Percentiles rank a stretch among this genome's conserved stretches.
Evolutionary conservation across 2,888 invertebrate genomes (phyloP).

Genomic region (Cylloceria caligata): DNA sequence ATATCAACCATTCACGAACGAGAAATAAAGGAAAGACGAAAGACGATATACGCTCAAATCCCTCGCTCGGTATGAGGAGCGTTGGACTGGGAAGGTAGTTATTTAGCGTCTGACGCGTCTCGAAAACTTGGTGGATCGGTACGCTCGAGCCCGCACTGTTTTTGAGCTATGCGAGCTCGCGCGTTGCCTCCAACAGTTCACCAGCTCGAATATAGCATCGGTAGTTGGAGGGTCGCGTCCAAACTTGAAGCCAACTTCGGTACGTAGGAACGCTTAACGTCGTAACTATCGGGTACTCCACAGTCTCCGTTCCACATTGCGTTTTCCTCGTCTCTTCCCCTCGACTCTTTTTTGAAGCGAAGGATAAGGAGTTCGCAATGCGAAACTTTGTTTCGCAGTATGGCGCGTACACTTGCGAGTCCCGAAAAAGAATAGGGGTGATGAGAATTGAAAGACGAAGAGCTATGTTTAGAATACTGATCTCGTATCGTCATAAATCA

Average conservation of each 20-base stretch:
- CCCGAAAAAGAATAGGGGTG: constrained; percentile 1
- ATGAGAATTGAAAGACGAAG: neutral
- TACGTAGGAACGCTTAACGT: constrained; percentile 57
- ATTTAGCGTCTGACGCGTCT: constrained; percentile 9
- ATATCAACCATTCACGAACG: neutral
- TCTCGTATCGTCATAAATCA: neutral
- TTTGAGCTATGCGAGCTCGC: neutral
- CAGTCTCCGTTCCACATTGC: constrained; percentile 11
- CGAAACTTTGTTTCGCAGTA: constrained; percentile 43
- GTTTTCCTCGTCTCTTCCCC: constrained; percentile 1
- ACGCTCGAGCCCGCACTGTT: neutral
- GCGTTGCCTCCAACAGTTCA: neutral
- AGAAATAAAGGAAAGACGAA: constrained; percentile 9
- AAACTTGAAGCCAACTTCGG: constrained; percentile 39
- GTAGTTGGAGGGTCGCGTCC: neutral
- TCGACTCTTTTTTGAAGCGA: constrained; percentile 30
- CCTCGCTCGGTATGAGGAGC: constrained; percentile 2
- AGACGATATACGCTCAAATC: constrained; percentile 32
- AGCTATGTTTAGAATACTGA: neutral
- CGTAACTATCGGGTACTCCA: constrained; percentile 29
- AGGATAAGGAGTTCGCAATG: constrained; percentile 30
- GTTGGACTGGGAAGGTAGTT: no score
- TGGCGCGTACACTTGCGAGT: neutral
- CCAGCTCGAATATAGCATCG: neutral
- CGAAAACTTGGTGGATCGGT: constrained; percentile 4